phyloP scores from a whole-genome alignment of 1,140 invertebrate species.

The Zaprionus kolodkinae region DNA sequence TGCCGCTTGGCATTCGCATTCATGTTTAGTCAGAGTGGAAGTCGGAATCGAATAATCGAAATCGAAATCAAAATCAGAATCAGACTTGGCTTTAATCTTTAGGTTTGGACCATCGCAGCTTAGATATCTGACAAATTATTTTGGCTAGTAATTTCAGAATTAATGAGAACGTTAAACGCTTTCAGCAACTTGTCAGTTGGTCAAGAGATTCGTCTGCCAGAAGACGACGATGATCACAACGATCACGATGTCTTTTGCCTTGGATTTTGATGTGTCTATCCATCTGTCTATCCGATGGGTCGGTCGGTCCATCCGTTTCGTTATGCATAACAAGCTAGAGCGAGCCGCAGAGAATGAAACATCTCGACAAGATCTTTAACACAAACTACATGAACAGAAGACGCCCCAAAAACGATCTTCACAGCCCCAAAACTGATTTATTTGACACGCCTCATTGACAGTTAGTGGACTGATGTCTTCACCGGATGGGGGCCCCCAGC shows the following conservation, averaged over 20 bases:
- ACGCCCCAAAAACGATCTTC: conserved; percentile 15
- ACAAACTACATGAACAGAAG: conserved; percentile 27
- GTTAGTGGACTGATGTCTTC: conserved; percentile 36
- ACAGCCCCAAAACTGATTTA: conserved; percentile 35
- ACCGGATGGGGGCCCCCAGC: background rate
- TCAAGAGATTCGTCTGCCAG: conserved; percentile 27
- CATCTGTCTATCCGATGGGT: background rate
- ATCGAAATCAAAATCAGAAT: background rate
- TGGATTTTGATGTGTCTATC: conserved; percentile 43
- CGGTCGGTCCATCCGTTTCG: conserved; percentile 14
- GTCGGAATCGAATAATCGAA: conserved; percentile 2
- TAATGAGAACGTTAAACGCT: conserved; percentile 76
- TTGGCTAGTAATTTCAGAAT: conserved; percentile 40
- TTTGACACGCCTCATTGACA: conserved; percentile 49
- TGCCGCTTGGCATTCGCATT: conserved; percentile 72
- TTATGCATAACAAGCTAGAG: conserved; percentile 47
- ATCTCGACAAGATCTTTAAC: conserved; percentile 12
- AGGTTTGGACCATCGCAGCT: background rate
- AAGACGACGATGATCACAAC: conserved; percentile 7
- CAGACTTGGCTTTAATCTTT: conserved; percentile 1
- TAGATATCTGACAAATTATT: conserved; percentile 46
- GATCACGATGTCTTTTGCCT: conserved; percentile 56
- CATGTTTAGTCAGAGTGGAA: conserved; percentile 17
- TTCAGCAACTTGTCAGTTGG: conserved; percentile 67
- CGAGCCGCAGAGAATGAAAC: conserved; percentile 18